phyloP scores from a whole-genome alignment of 2,797 vertebrate species.

The Rousettus madagascariensis region DNA sequence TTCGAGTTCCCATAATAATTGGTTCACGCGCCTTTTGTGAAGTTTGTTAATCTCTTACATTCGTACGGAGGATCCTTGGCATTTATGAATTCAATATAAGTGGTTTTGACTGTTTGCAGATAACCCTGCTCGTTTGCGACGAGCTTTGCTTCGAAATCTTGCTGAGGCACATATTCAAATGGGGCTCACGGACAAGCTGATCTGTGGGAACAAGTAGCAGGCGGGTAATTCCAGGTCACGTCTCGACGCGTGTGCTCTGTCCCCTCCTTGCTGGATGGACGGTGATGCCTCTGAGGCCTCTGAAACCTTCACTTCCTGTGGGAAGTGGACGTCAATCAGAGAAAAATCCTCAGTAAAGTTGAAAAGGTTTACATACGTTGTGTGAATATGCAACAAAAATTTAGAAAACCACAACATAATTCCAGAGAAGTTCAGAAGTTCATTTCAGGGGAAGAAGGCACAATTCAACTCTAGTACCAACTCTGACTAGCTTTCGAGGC shows the following conservation, averaged over 20 bases:
- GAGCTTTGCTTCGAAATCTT: neutral
- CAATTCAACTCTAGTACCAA: neutral
- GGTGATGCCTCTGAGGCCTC: neutral
- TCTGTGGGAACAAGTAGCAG: neutral
- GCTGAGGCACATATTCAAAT: neutral
- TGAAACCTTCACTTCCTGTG: neutral
- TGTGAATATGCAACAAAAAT: neutral
- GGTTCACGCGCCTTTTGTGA: neutral
- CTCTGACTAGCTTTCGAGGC: neutral
- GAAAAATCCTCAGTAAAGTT: neutral
- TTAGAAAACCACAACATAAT: neutral
- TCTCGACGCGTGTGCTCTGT: neutral
- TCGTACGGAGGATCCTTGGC: neutral
- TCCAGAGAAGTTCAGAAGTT: neutral
- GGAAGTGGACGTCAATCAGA: neutral
- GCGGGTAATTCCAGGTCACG: slow-evolving; percentile 12
- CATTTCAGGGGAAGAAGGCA: neutral
- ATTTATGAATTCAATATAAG: neutral
- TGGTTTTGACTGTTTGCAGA: neutral
- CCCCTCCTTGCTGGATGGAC: neutral
- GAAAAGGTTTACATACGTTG: neutral
- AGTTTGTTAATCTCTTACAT: slow-evolving; percentile 1
- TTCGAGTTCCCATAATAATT: neutral
- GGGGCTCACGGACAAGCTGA: neutral
- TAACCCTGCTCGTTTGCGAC: neutral